phyloP scores from a whole-genome alignment of 2,113 vertebrate genomes.

The Tichodroma muraria region DNA sequence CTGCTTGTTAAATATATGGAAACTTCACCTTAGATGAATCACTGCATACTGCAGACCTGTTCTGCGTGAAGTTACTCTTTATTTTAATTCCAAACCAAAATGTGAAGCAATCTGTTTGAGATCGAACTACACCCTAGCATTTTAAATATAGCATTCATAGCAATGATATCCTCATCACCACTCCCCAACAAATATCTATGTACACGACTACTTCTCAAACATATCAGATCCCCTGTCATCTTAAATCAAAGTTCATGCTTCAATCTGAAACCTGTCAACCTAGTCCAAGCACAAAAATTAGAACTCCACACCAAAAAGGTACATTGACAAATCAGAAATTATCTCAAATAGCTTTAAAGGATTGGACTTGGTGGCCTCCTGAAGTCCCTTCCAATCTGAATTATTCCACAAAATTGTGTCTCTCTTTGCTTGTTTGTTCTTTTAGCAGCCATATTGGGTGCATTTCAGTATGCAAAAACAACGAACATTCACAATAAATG shows the following conservation, averaged over 20 bases:
- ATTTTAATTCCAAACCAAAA: slow-evolving; percentile 52
- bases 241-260: not conserved
- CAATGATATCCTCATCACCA: slow-evolving; percentile 1
- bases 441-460: not conserved
- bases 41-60: slow-evolving; percentile 41
- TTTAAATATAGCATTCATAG: slow-evolving; percentile 54
- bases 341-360: not conserved
- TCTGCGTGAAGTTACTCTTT: slow-evolving; percentile 37
- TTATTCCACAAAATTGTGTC: not conserved
- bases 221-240: not conserved
- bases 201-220: not conserved
- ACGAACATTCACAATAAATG: not conserved
- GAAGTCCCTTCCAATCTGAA: not conserved
- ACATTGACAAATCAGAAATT: not conserved
- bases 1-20: slow-evolving; percentile 10
- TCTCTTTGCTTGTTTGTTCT: not conserved
- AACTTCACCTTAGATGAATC: slow-evolving; percentile 56
- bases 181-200: not conserved
- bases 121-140: slow-evolving; percentile 51
- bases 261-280: not conserved
- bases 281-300: not conserved
- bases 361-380: not conserved
- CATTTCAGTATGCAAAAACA: not conserved
- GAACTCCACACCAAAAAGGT: not conserved
- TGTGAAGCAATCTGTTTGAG: slow-evolving; percentile 61